phyloP scores from a whole-genome alignment of 2,113 vertebrate genomes.

The Noturus placidus region DNA sequence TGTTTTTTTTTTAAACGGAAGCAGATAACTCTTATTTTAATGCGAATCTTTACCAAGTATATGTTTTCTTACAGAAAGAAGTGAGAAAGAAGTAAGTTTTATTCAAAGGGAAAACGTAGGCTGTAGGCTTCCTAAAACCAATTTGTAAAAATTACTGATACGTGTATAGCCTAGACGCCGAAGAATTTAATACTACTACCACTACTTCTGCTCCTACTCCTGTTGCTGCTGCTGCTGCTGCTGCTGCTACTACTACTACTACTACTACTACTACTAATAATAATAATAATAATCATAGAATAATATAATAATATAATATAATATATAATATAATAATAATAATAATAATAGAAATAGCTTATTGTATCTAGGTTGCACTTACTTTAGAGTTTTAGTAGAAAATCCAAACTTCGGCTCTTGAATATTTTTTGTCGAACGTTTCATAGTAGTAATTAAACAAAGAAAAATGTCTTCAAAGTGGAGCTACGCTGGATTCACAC shows the following conservation, averaged over 20 bases:
- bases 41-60: background rate
- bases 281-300: background rate
- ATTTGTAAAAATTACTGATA: background rate
- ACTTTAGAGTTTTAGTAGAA: background rate
- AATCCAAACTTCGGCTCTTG: background rate
- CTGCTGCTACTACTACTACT: background rate
- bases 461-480: background rate
- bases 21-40: background rate
- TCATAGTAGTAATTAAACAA: background rate
- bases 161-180: background rate
- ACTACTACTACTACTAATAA: background rate
- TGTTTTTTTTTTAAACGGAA: background rate
- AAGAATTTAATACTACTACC: background rate
- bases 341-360: background rate
- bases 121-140: background rate
- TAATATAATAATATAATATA: too few species aligned
- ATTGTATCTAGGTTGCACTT: conserved; percentile 12
- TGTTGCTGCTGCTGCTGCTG: background rate
- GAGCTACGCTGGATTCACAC: conserved; percentile 58
- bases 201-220: background rate
- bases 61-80: background rate
- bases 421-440: background rate
- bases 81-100: background rate
- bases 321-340: background rate
- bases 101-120: background rate